Evolutionary conservation across 1,140 invertebrate genomes (phyloP).

Genomic region (Drosophila kepulauana): DNA sequence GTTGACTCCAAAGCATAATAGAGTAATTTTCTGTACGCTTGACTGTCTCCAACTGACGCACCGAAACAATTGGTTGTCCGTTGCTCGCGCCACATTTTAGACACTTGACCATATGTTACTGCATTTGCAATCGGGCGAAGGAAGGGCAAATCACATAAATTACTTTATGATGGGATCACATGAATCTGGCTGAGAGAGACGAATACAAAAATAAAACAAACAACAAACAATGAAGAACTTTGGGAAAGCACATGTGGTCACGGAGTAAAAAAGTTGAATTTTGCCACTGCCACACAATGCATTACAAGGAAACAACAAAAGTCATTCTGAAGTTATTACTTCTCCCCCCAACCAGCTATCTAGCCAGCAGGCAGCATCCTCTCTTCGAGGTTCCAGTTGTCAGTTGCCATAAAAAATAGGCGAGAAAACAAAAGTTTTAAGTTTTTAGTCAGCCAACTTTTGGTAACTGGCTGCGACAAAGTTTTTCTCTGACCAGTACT

Average conservation of each 20-base stretch:
- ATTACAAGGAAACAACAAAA: conserved; percentile 76
- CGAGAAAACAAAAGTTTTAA: conserved; percentile 80
- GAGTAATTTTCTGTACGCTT: conserved; percentile 66
- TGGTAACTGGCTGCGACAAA: conserved; percentile 67
- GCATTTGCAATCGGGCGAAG: conserved; percentile 70
- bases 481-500: conserved; percentile 36
- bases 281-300: conserved; percentile 51
- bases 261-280: conserved; percentile 55
- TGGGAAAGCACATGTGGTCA: conserved; percentile 70
- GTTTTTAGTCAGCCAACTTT: conserved; percentile 68
- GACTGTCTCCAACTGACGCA: conserved; percentile 51
- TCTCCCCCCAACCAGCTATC: conserved; percentile 13
- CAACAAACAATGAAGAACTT: conserved; percentile 30
- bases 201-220: conserved; percentile 13
- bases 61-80: conserved; percentile 60
- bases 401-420: conserved; percentile 70
- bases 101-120: conserved; percentile 66
- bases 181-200: conserved; percentile 59
- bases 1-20: conserved; percentile 64
- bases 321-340: conserved; percentile 80
- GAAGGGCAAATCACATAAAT: conserved; percentile 76
- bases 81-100: neutral
- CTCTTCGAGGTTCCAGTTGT: conserved; percentile 19
- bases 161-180: conserved; percentile 78
- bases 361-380: conserved; percentile 14